Evolutionary conservation across 1,140 invertebrate genomes (phyloP), one percentile per base, ranked within the genome.

Genomic region (Drosophila pandora): DNA sequence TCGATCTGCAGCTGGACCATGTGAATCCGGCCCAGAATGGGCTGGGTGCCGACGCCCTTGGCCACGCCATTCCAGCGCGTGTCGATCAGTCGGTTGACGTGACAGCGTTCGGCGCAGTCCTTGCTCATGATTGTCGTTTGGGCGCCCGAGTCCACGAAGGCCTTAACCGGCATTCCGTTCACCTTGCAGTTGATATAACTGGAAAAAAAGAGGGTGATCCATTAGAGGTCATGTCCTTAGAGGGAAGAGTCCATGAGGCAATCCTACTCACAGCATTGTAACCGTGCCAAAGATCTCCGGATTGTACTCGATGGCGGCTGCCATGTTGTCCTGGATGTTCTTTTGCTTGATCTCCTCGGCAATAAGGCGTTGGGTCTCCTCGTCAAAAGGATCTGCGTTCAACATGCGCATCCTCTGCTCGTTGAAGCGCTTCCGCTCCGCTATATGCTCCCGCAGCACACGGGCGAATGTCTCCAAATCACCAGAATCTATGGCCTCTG

Each of bases 281-380:
- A 99, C 98, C 13, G 97, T 98, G 49, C 98, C 98, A 93, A 99
- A 99, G 17, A 97, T 98, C 92, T 99, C 98, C 0, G 98, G 98
- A 93, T 98, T 98, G 91, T 97, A 98, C 90, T 99, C 98, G 95
- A 99, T 99, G 1, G 98, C 98, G 1, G 97, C 97, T 90, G 99
- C 97, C 98, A 99, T 99, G 91, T 99, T 99, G 0, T 97, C 97
- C 93, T 99, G 97, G 63, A 99, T 98, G 92, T 99, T 99, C 90
- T 98, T 97, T 84, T 98, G 96, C 77, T 95, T 94, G 60, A 99
- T 99, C 93, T 99, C 97, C 91, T 98, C 98, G 12, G 97, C 98
- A 82, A 99, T 99, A 59, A 98, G 93, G 75, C 95, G 94, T 91
- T 99, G 98, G 0, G 97, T 97, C 92, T 98, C 97, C 2, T 96